Evolutionary conservation across 2,113 vertebrate species (phyloP).

Genomic region (Pterocles gutturalis): DNA sequence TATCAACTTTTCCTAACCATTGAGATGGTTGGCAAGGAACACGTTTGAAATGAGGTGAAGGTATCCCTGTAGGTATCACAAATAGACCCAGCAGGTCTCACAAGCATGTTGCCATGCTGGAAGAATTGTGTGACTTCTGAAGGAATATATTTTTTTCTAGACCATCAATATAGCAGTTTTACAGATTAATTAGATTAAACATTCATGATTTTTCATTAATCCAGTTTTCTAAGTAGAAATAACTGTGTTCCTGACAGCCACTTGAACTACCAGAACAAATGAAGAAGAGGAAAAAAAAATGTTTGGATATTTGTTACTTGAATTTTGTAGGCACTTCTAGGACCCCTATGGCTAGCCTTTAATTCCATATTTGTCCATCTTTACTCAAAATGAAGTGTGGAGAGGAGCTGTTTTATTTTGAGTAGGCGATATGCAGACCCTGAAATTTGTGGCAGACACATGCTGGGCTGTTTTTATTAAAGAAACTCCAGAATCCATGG

Average conservation of each 20-base stretch:
- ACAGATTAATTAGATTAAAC: background rate
- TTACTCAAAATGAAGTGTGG: background rate
- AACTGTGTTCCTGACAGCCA: background rate
- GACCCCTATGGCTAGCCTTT: background rate
- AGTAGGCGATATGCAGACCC: background rate
- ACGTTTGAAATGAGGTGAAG: background rate
- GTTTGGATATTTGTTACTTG: background rate
- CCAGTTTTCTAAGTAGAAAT: background rate
- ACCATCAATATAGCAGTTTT: background rate
- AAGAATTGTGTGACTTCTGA: background rate
- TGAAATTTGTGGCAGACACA: conserved; percentile 30
- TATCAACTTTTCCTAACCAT: background rate
- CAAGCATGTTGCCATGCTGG: background rate
- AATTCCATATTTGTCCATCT: background rate
- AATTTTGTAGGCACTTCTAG: background rate
- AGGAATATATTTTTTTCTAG: background rate
- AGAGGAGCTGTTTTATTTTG: conserved; percentile 31
- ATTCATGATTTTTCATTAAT: background rate
- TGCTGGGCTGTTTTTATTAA: conserved; percentile 63
- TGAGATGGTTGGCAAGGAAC: background rate
- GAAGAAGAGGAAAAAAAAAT: background rate
- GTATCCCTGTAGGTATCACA: background rate
- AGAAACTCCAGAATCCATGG: conserved; percentile 43
- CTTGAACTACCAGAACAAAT: background rate
- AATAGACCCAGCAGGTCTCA: background rate